Evolutionary conservation across 1,140 invertebrate species (phyloP).

Genomic region (Delia radicum): DNA sequence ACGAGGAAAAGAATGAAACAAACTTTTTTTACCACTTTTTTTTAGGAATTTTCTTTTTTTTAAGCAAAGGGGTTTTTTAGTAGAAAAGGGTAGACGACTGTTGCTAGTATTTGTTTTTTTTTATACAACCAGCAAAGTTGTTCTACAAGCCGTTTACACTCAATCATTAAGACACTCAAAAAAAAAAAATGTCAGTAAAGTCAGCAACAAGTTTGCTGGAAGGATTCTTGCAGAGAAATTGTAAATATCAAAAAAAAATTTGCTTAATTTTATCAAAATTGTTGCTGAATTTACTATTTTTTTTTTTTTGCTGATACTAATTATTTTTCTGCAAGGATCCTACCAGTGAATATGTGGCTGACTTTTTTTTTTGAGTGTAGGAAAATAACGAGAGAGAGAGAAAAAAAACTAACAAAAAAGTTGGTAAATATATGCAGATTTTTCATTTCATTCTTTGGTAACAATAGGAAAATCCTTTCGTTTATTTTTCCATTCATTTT

Average conservation of each 20-base stretch:
- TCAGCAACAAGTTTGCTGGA: too few relatives aligned
- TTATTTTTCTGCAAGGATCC: not conserved
- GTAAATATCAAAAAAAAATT: too few relatives aligned
- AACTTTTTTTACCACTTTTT: not conserved
- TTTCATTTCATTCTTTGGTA: conserved; percentile 25
- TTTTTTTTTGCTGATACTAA: too few relatives aligned
- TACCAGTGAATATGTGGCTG: not conserved
- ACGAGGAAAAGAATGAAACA: not conserved
- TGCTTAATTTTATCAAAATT: too few relatives aligned
- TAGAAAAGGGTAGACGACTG: not conserved
- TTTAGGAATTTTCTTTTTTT: not conserved
- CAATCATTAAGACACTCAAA: conserved; percentile 15
- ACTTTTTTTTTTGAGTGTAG: not conserved
- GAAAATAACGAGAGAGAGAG: not conserved
- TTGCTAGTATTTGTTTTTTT: too few relatives aligned
- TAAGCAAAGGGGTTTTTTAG: not conserved
- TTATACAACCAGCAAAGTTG: not conserved
- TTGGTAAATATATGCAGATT: conserved; percentile 26
- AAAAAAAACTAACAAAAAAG: conserved; percentile 11
- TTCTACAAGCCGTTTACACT: conserved; percentile 21
- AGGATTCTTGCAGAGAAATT: too few relatives aligned
- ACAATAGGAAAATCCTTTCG: conserved; percentile 20
- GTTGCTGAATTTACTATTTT: too few relatives aligned
- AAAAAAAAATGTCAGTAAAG: too few relatives aligned
- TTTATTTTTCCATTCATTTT: conserved; percentile 8